Percentiles rank a stretch among this genome's conserved stretches.
Evolutionary conservation across 2,888 invertebrate species (phyloP).

Genomic region (Drosophila sordidapex): DNA sequence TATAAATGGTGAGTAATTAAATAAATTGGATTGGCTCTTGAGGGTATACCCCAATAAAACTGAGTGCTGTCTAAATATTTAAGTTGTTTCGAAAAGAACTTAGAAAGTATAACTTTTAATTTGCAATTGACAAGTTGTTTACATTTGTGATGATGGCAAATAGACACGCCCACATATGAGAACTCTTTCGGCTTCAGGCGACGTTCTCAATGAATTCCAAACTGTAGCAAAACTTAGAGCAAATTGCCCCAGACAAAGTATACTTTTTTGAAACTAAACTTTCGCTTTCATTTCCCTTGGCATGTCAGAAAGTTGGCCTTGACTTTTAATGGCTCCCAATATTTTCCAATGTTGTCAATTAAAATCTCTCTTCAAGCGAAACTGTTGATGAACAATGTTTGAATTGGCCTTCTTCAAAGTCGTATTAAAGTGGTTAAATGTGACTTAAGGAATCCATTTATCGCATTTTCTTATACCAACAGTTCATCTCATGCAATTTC

Average conservation of each 20-base stretch:
- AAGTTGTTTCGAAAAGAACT: background rate
- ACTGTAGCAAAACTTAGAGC: background rate
- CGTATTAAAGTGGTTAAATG: background rate
- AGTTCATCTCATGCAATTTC: background rate
- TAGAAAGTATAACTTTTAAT: background rate
- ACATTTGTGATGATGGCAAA: background rate
- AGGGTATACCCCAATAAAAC: background rate
- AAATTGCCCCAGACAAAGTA: background rate
- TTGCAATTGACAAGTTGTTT: background rate
- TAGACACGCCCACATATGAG: background rate
- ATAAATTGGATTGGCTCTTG: background rate
- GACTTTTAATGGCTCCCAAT: slow-evolving; percentile 8
- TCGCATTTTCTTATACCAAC: slow-evolving; percentile 1
- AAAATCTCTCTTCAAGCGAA: slow-evolving; percentile 4
- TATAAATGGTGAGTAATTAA: background rate
- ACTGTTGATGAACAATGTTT: background rate
- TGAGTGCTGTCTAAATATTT: background rate
- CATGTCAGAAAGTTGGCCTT: slow-evolving; percentile 22
- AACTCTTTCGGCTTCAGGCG: background rate
- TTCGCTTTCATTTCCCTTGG: background rate
- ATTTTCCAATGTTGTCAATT: slow-evolving; percentile 28
- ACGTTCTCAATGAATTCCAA: background rate
- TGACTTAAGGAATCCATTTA: slow-evolving; percentile 2
- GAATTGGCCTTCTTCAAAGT: background rate
- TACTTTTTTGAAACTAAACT: slow-evolving; percentile 5